Evolutionary conservation across 2,797 vertebrate genomes (phyloP).

Genomic region (Hylomyscus alleni): DNA sequence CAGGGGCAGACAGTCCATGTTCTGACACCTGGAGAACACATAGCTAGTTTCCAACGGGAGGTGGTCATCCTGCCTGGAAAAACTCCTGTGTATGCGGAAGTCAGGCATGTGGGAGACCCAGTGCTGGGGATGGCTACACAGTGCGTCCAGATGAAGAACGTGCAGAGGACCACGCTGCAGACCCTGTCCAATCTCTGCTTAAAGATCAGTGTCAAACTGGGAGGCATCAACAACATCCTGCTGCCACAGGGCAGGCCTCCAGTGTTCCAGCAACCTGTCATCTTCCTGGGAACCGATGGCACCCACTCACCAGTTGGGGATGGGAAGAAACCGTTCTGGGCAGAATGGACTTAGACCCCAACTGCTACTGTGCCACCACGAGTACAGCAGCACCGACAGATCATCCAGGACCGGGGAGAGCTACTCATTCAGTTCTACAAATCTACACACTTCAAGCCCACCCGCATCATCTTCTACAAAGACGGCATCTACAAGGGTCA

Average conservation of each 20-base stretch:
- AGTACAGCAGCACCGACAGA: conserved; percentile 99
- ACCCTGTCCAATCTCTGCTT: too few relatives aligned
- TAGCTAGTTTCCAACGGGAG: conserved; percentile 98
- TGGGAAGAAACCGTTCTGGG: conserved; percentile 87
- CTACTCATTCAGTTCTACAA: conserved; percentile 99
- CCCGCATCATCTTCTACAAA: conserved; percentile 98
- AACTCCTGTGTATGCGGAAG: conserved; percentile 98
- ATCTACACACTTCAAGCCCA: conserved; percentile 98
- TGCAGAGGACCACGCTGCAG: conserved; percentile 83
- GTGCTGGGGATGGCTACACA: conserved; percentile 99
- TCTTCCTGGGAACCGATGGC: too few relatives aligned
- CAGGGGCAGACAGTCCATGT: conserved; percentile 93
- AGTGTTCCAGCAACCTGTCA: too few relatives aligned
- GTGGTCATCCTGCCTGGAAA: conserved; percentile 98
- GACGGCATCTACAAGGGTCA: conserved; percentile 98
- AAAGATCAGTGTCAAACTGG: too few relatives aligned
- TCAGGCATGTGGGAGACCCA: conserved; percentile 98
- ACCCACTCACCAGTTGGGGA: too few relatives aligned
- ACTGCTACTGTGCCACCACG: conserved; percentile 99
- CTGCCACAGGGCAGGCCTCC: conserved; percentile 91
- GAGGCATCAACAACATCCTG: too few relatives aligned
- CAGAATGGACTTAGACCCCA: conserved; percentile 99
- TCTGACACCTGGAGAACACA: conserved; percentile 98
- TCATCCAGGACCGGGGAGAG: conserved; percentile 99
- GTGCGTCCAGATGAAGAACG: conserved; percentile 99